Evolutionary conservation across 2,888 invertebrate genomes (phyloP), one percentile per base, ranked within the genome.

Genomic region (Agapetus fuscipes): DNA sequence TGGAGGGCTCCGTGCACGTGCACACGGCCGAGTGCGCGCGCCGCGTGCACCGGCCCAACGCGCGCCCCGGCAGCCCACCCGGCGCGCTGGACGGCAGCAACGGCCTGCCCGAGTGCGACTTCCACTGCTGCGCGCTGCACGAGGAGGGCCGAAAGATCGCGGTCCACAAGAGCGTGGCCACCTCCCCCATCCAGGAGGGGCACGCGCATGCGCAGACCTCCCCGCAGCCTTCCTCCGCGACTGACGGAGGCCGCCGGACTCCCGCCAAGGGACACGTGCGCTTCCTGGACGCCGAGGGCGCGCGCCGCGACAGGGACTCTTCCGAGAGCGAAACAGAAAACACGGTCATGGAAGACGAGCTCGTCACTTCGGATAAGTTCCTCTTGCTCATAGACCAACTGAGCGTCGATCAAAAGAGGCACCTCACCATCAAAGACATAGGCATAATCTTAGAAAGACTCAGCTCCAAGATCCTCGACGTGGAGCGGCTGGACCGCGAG

Each of bases 281-380:
- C 54, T 89, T 89, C 64, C 75, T 87, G 55, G 87, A 88, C 66
- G 81, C 85, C 43, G 80, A 80, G 60, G 77, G 72, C 31, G 66
- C 64, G 42, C 63, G 63, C 51, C 71, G 78, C 59, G 83, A 86
- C 58, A 78, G 85, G 56, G 88, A 89, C 66, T 87, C 87, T 60
- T 89, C 88, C 53, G 90, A 90, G 64, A 88, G 88, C 58, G 91
- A 91, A 62, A 89, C 90, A 46, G 91, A 91, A 64, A 90, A 89
- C 65, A 91, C 90, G 51, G 82, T 89, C 53, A 83, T 89, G 73
- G 89, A 90, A 64, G 90, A 90, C 69, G 89, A 89, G 61, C 80
- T 83, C 54, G 78, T 84, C 59, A 86, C 88, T 53, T 84, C 88
- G 51, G 89, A 89, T 64, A 90, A 91, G 71, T 90, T 91, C 72